Evolutionary conservation across 2,113 vertebrate genomes (phyloP), one percentile per base, ranked within the genome.

Genomic region (Oreotrochilus melanogaster): DNA sequence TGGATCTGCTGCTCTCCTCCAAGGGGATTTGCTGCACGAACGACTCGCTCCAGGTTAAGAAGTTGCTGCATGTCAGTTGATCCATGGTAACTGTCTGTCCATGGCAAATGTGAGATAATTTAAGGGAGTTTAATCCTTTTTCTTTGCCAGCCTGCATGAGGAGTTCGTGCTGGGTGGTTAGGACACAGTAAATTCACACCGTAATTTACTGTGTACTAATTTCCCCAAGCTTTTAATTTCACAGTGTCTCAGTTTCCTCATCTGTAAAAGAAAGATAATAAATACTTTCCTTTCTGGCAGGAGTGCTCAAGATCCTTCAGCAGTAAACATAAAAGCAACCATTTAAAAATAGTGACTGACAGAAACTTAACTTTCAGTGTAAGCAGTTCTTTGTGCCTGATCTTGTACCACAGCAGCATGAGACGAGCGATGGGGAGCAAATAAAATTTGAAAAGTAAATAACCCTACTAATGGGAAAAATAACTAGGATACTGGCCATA

Each of bases 221-320:
- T 97, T 96, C 84, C 61, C 93, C 85, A 61, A 97, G 95, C 90
- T 94, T 96, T 97, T 96, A 96, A 97, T 97, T 94, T 95, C 95
- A 93, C 90, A 89, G 88, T 93, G 93, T 96, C 95, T 97, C 96
- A 86, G 85, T 93, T 96, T 96, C 96, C 95, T 97, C 93, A 93
- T 96, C 93, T 96, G 93, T 95, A 96, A 75, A 96, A 78, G 82
- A 81, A 93, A 96, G 93, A 96, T 97, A 96, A 96, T 96, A 96
- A 95, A 94, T 95, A 93, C 94, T 94, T 94, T 81, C 82, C 61
- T 95, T 96, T 97, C 92, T 93, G 90, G 88, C 84, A 95, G 91
- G 76, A 85, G 72, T 72, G 86, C 93, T 90, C 0, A 0, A 88
- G 95, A 93, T 93, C 86, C 88, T 95, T 84, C 92, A 84, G 69